Base-by-base conservation (phyloP, 1,140 invertebrate species). In the Drosophila novamexicana region DNA sequence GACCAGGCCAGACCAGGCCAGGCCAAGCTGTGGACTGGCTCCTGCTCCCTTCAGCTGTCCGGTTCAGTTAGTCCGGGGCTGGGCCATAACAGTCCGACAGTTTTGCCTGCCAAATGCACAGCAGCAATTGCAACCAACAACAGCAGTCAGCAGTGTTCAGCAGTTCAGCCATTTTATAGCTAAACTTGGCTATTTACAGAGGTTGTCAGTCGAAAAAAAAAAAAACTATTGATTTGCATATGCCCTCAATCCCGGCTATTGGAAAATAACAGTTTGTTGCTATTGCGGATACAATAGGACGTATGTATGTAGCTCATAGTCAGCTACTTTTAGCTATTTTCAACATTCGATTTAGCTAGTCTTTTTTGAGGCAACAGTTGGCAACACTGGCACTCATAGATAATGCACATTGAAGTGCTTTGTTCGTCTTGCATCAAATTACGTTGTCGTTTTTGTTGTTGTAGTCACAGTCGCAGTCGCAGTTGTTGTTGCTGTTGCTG, bases 391-490 rank as follows among this genome's bases (percentile, higher is more conserved):
- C 14, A 39, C 50, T 36, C 77, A 58, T 65, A 80, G 62, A 77
- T 84, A 80, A 84, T 84, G 65, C 77, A 76, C 77, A 66, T 82
- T 63, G 34, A 78, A 82, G 75, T 82, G 75, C 79, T 64, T 54
- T 58, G 49, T 78, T 56, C 77, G 56, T 75, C 32, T 49, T 37
- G 50, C 62, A 80, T 81, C 68, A 73, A 81, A 68, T 81, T 68
- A 54, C 62, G 29, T 36, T 8, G 18, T 63, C 16, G 44, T 22
- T 39, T 34, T 37, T 40, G 18, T 10, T 49, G 47, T 68, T 50
- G 36, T 6, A 9, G 39, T 63, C 16, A 32, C 12, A 29, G 52
- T 37, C 34, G 18, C 7, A 39, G 47, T 68, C 42, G n/a, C n/a
- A n/a, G 36, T 6, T 16, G 39, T 39, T 49, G 52, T 44, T 29